phyloP scores from a whole-genome alignment of 2,888 invertebrate species.

The Oscheius sp. region DNA sequence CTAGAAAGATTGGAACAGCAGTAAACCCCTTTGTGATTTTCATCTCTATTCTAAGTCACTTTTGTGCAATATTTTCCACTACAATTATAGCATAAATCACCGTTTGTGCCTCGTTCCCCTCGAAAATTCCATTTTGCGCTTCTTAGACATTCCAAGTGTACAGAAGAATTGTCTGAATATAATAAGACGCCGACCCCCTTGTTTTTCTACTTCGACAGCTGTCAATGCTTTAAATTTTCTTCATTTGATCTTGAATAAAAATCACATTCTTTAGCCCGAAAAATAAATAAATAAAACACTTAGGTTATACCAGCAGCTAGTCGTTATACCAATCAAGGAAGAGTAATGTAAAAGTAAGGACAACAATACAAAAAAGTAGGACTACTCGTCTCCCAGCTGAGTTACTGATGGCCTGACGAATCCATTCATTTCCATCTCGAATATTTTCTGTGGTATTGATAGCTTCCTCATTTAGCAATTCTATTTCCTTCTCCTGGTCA shows the following conservation, averaged over 20 bases:
- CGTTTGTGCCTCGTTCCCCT: constrained; percentile 12
- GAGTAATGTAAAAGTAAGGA: constrained; percentile 91
- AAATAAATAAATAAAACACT: not conserved
- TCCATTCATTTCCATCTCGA: constrained; percentile 94
- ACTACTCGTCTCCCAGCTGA: constrained; percentile 94
- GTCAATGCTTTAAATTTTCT: constrained; percentile 12
- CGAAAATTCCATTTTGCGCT: constrained; percentile 1
- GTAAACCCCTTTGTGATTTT: not conserved
- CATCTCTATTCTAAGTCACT: not conserved
- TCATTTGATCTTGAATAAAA: not conserved
- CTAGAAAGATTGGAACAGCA: constrained; percentile 87
- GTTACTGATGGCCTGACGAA: constrained; percentile 90
- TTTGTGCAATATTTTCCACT: constrained; percentile 14
- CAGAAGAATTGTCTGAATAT: constrained; percentile 6
- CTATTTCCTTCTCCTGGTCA: constrained; percentile 83
- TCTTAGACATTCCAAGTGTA: constrained; percentile 29
- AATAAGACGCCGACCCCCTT: not conserved
- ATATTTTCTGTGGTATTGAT: constrained; percentile 93
- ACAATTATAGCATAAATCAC: constrained; percentile 9
- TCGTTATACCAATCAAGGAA: constrained; percentile 98
- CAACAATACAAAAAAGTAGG: constrained; percentile 91
- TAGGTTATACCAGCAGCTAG: not conserved
- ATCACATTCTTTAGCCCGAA: not conserved
- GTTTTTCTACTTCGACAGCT: constrained; percentile 16
- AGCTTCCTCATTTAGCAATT: constrained; percentile 86